Conservation (phyloP, 2,797 vertebrate species). For the Cheirogaleus major region DNA sequence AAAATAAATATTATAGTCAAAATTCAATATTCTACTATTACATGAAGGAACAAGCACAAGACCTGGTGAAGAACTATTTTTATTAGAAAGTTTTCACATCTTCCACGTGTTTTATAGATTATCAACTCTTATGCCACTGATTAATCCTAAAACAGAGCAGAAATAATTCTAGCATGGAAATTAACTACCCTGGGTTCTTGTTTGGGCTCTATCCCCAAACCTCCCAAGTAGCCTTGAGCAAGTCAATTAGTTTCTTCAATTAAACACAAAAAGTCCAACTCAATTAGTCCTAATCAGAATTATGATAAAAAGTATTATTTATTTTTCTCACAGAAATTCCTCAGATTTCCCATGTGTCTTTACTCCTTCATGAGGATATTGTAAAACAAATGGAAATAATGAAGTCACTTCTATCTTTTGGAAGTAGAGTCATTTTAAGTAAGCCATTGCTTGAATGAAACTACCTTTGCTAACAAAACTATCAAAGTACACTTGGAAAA, state of each 20-base stretch:
- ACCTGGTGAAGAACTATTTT: background rate
- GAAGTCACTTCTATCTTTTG: background rate
- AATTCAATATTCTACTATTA: background rate
- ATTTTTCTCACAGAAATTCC: background rate
- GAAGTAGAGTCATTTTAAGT: background rate
- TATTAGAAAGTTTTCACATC: background rate
- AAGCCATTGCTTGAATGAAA: background rate
- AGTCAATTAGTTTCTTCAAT: background rate
- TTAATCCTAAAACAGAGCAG: background rate
- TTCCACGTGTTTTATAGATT: background rate
- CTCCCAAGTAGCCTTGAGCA: background rate
- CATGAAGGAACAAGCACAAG: background rate
- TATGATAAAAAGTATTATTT: background rate
- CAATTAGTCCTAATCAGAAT: conserved; percentile 3
- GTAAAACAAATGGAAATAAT: background rate
- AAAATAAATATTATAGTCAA: background rate
- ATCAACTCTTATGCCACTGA: background rate
- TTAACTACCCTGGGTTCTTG: background rate
- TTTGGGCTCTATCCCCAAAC: background rate
- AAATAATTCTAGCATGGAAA: background rate
- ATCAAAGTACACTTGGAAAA: background rate
- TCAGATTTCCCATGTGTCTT: background rate
- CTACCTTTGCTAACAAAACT: background rate
- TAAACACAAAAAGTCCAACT: background rate
- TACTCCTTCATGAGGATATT: background rate